Conservation (phyloP, 2,797 vertebrate species). For the Percopsis omiscomaycus region DNA sequence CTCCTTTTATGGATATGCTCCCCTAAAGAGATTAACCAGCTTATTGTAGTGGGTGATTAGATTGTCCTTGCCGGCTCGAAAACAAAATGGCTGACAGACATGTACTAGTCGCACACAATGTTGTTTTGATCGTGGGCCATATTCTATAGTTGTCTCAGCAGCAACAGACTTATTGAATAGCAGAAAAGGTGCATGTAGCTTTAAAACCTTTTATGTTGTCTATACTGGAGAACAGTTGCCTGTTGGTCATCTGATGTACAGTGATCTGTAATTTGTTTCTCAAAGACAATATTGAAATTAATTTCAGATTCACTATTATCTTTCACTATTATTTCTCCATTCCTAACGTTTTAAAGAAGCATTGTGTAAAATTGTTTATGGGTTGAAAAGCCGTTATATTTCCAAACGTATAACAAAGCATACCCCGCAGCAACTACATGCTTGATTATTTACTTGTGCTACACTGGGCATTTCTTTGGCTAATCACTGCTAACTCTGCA, state of each 20-base stretch:
- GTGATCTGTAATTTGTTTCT: background rate
- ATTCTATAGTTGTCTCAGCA: background rate
- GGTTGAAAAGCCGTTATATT: too few species aligned
- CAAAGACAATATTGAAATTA: background rate
- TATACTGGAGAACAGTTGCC: background rate
- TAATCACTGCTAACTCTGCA: too few species aligned
- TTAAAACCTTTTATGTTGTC: background rate
- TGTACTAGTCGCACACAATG: too few species aligned
- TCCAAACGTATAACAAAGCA: too few species aligned
- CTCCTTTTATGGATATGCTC: conserved; percentile 62
- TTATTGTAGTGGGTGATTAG: conserved; percentile 42
- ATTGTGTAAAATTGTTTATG: too few species aligned
- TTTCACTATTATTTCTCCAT: background rate
- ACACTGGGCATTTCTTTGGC: too few species aligned
- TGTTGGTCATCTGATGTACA: too few species aligned
- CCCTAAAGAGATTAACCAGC: conserved; percentile 55
- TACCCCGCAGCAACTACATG: too few species aligned
- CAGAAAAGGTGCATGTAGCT: background rate
- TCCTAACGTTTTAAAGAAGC: background rate
- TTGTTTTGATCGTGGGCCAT: background rate
- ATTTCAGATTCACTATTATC: too few species aligned
- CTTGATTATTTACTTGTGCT: too few species aligned
- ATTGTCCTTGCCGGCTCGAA: conserved; percentile 23
- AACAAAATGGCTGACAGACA: conserved; percentile 40
- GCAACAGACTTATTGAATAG: background rate